Evolutionary conservation across 2,797 vertebrate species (phyloP).

Genomic region (Sus cebifrons): DNA sequence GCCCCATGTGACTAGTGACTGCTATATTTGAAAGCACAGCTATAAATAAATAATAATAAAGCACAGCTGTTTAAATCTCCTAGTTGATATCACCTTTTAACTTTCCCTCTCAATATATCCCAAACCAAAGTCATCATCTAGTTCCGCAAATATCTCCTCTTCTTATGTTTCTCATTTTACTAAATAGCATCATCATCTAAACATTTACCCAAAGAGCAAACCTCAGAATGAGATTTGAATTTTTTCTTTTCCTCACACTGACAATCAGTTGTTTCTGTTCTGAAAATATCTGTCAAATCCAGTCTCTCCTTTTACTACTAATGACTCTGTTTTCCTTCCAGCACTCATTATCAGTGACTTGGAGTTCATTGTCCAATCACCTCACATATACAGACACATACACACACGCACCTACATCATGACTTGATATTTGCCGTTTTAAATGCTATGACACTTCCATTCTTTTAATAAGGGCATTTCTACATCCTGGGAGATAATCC

Average conservation of each 20-base stretch:
- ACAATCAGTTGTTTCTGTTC: background rate
- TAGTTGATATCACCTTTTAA: background rate
- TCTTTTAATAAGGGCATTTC: background rate
- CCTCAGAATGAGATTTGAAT: background rate
- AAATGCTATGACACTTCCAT: background rate
- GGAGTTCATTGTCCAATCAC: background rate
- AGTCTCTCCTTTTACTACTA: background rate
- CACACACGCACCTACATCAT: background rate
- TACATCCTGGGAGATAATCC: background rate
- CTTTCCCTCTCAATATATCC: background rate
- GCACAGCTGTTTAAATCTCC: constrained; percentile 6
- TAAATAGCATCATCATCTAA: background rate
- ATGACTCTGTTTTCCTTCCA: background rate
- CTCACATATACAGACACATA: background rate
- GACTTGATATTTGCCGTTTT: background rate
- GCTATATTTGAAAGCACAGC: background rate
- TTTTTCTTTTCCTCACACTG: background rate
- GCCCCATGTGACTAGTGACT: background rate
- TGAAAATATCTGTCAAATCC: background rate
- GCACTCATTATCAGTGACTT: background rate
- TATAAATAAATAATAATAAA: background rate
- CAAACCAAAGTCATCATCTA: background rate
- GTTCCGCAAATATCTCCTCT: background rate
- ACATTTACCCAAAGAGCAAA: constrained; percentile 18
- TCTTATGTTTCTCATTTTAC: background rate